A percentile compares a stretch with the other conserved stretches of the same genome.
Evolutionary conservation across 2,113 vertebrate genomes (phyloP).

Genomic region (Chrysemys picta): DNA sequence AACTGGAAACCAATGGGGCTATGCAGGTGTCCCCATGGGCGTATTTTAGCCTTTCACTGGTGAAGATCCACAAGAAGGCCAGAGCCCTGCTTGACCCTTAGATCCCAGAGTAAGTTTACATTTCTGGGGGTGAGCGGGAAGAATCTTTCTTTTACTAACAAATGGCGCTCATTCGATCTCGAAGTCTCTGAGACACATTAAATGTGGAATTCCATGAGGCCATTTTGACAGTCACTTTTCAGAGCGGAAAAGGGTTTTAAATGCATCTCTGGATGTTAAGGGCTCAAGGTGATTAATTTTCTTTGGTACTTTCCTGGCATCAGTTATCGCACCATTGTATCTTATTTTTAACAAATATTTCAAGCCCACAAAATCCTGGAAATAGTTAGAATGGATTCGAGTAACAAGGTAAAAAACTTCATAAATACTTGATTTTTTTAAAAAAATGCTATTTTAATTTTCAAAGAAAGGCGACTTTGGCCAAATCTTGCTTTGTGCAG

Average conservation of each 20-base stretch:
- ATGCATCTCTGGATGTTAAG: not conserved
- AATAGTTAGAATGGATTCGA: conserved; percentile 37
- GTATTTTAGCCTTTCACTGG: not conserved
- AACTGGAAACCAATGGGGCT: not conserved
- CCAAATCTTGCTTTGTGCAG: conserved; percentile 34
- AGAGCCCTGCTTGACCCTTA: not conserved
- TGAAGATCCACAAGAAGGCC: not conserved
- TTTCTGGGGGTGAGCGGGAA: not conserved
- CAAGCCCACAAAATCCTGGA: conserved; percentile 23
- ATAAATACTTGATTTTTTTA: conserved; percentile 1
- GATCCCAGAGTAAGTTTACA: not conserved
- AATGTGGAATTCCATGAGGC: not conserved
- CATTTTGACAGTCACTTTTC: not conserved
- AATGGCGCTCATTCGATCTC: not conserved
- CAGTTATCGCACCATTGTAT: not conserved
- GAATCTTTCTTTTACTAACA: not conserved
- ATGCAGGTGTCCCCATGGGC: not conserved
- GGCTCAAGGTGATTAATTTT: not conserved
- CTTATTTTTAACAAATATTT: conserved; percentile 50
- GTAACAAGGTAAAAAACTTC: conserved; percentile 52
- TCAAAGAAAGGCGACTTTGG: conserved; percentile 23
- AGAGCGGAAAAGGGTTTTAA: not conserved
- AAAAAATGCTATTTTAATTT: conserved; percentile 38
- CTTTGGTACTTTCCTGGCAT: conserved; percentile 32
- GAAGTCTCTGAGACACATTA: not conserved